Base-by-base conservation (phyloP, 2,888 invertebrate genomes). In the Polydrusus pterygomalis region DNA sequence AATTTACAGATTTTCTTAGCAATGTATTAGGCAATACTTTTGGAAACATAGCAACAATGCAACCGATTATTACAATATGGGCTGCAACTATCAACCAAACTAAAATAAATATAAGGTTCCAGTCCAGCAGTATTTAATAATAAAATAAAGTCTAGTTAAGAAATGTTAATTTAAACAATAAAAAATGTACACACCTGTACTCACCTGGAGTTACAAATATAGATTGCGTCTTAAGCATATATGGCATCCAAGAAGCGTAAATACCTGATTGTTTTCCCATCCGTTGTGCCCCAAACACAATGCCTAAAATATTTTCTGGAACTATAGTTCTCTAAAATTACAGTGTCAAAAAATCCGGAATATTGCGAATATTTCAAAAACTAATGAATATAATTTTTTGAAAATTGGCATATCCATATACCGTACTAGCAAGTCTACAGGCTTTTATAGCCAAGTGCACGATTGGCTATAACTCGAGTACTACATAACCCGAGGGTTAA, bases 21-120 rank as follows among this genome's bases (percentile, higher is more conserved):
- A 90, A 86, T 70, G 90, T 86, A 76, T 86, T 87, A 10, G 91
- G 89, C 74, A 92, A 82, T 63, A 89, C 88, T 79, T 88, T 87
- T 0, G 92, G 92, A 80, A 92, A 91, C 81, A 91, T 85, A 0
- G 90, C 87, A 64, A 92, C 81, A n/a, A 90, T 68, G 43, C 88
- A 81, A 18, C 89, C 91, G 5, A 87, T 85, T 70, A 90, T 79
- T 38, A 90, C 87, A 13, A 90, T 84, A 3, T 88, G 64, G 8
- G 88, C 82, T 0, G 88, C 87, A 1, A 91, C 80, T 13, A 89
- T 84, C 0, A 90, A 85, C 89, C 91, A 91, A 20, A 90, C 91
- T 86, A 69, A 56, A 34, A 56, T 7, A 54, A 54, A 9, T 10
- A 51, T 18, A 13, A 43, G 1, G 9, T 9, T 11, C 65, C 0